phyloP scores from a whole-genome alignment of 2,888 invertebrate genomes.

The Stenolophus ochropezus region DNA sequence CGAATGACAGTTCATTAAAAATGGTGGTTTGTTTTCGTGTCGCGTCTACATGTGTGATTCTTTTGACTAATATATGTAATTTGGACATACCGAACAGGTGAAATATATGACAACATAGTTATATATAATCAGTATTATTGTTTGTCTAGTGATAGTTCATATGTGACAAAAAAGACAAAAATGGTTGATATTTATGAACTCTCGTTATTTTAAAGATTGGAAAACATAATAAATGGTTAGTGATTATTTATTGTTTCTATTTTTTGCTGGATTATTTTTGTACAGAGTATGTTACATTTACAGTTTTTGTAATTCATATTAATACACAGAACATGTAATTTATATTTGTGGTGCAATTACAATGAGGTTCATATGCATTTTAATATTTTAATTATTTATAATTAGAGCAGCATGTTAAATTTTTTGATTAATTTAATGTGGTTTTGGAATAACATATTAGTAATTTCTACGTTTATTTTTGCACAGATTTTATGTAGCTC shows the following conservation, averaged over 20 bases:
- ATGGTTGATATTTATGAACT: background rate
- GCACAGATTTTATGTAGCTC: background rate
- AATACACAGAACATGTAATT: background rate
- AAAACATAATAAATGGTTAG: background rate
- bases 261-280: background rate
- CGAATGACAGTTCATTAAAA: background rate
- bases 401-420: background rate
- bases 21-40: background rate
- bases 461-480: no score
- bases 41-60: background rate
- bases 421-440: background rate
- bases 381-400: background rate
- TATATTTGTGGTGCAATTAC: background rate
- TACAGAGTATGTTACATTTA: background rate
- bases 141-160: background rate
- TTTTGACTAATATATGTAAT: background rate
- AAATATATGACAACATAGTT: background rate
- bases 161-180: background rate
- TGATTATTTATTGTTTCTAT: background rate
- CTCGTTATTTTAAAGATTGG: background rate
- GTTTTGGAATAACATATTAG: no score
- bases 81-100: background rate
- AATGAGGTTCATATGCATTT: background rate
- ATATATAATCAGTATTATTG: background rate
- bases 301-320: background rate